Evolutionary conservation across 1,140 invertebrate species (phyloP), one percentile per base, ranked within the genome.

Genomic region (Telenomus remus): DNA sequence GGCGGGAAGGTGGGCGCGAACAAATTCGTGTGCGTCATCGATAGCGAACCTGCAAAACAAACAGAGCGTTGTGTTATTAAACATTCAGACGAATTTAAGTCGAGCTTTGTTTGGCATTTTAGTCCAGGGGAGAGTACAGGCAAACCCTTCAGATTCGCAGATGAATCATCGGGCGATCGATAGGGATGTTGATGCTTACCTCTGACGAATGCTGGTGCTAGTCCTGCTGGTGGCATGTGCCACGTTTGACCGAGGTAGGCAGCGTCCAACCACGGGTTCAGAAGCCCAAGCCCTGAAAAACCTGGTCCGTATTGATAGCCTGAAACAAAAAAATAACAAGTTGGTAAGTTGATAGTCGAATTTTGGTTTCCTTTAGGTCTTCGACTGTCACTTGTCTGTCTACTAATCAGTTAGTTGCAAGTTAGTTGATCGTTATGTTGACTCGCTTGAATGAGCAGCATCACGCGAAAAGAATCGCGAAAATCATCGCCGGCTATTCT

Each of bases 231-330:
- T 88, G 92, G 81, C 91, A 93, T n/a, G 89, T 91, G 89, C 86
- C 93, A 93, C 3, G 92, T 91, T 80, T 93, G 93, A 72, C 90
- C 90, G 81, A 94, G 89, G 81, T 94, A 95, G 0, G 93, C 91
- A 1, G 92, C 91, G 68, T 95, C 94, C 51, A 95, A 82, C 94
- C 93, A 95, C 0, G 93, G 92, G 68, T 92, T 93, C 12, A 95
- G 80, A 14, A 95, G 85, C 33, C 92, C 91, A n/a, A n/a, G n/a
- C n/a, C n/a, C n/a, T n/a, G n/a, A n/a, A 85, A 91, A 91, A 43
- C 88, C 88, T 57, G 89, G 89, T n/a, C 86, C 88, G 55, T 90
- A 91, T 55, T 90, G 89, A 74, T 89, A 94, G 90, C 91, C 94
- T 95, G 87, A 13, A 90, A 91, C 81, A 88, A n/a, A 64, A 79